Conservation (phyloP, 2,113 vertebrate species). For the Corythaeola cristata region DNA sequence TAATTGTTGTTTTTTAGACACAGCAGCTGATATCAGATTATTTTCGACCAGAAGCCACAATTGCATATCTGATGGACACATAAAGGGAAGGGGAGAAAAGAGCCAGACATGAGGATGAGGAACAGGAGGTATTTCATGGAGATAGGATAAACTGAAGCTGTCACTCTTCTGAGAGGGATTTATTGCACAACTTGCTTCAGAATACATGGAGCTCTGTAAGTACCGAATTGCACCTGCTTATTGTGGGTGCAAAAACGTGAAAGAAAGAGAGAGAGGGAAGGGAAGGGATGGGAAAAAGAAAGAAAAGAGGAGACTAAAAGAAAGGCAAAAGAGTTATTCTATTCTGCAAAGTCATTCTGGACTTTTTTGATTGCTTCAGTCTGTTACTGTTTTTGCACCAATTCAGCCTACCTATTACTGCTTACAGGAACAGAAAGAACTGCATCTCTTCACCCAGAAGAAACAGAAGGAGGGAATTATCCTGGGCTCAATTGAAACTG, state of each 20-base stretch:
- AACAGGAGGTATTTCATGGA: background rate
- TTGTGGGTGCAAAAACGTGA: background rate
- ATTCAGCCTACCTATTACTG: background rate
- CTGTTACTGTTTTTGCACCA: background rate
- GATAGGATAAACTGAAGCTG: background rate
- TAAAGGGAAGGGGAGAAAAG: background rate
- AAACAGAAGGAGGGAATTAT: constrained; percentile 49
- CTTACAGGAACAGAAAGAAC: background rate
- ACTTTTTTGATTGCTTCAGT: background rate
- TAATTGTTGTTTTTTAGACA: background rate
- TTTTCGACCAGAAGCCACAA: background rate
- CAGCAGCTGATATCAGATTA: background rate
- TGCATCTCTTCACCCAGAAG: constrained; percentile 19
- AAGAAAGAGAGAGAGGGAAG: background rate
- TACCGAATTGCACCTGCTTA: background rate
- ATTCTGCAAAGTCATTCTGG: constrained; percentile 1
- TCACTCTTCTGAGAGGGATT: background rate
- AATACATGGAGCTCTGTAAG: background rate
- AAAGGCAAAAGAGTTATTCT: background rate
- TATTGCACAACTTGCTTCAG: background rate
- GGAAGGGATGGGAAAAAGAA: background rate
- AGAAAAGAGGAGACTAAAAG: background rate
- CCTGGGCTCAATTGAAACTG: constrained; percentile 7
- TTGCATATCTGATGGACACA: background rate
- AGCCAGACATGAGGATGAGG: background rate